Evolutionary conservation across 2,888 invertebrate species (phyloP), one percentile per base, ranked within the genome.

Genomic region (Mimumesa dahlbomi): DNA sequence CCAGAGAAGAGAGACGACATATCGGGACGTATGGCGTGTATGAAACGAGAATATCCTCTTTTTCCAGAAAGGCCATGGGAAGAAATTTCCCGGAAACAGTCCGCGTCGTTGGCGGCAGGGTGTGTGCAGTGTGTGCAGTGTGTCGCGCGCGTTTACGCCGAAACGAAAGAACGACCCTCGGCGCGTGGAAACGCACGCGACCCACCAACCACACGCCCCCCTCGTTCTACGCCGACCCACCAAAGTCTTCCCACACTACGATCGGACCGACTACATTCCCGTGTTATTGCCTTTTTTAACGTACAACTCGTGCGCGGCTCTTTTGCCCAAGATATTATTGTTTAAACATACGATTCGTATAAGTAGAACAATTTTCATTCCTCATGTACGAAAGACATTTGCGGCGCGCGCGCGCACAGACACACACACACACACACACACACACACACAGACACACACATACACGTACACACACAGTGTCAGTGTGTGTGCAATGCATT

Each of bases 201-300:
- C 49, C 14, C 65, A 62, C 64, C 57, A 69, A 72, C 75, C 76
- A 64, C 45, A 54, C 79, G 66, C 72, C 72, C 77, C 79, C 68
- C 65, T 73, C 56, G 52, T 57, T 50, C 13, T 52, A 34, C n/a
- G n/a, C n/a, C n/a, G n/a, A n/a, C n/a, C n/a, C n/a, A n/a, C n/a
- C n/a, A n/a, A n/a, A n/a, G n/a, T n/a, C n/a, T n/a, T n/a, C n/a
- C n/a, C n/a, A n/a, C n/a, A n/a, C n/a, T n/a, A n/a, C n/a, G n/a
- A n/a, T n/a, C n/a, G n/a, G n/a, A n/a, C 13, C 31, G 31, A 19
- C 14, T n/a, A n/a, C 29, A 43, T 31, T 38, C 16, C 22, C 36
- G 18, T 22, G 7, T 19, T 38, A 19, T 14, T 13, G 5, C 13
- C 42, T 31, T 29, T 56, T 40, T 4, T 25, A 53, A 25, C 36